Percentiles rank a stretch among this genome's conserved stretches.
Evolutionary conservation across 2,888 invertebrate species (phyloP).

Genomic region (Polyommatus iphigenia): DNA sequence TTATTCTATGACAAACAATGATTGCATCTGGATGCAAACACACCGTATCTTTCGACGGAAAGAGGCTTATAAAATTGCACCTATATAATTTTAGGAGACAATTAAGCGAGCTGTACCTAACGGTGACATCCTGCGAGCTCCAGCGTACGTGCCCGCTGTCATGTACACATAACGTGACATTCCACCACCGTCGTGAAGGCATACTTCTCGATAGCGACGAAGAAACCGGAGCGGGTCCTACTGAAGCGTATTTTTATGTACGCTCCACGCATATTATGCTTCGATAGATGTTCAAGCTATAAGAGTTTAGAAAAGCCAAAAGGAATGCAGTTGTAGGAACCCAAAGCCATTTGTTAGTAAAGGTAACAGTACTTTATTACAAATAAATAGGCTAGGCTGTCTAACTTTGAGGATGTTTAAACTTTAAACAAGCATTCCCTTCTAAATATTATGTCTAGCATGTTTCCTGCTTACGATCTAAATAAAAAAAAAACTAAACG

Average conservation of each 20-base stretch:
- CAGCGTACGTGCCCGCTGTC: neutral
- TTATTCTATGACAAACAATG: neutral
- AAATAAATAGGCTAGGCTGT: too few species aligned
- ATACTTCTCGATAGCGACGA: neutral
- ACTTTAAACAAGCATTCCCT: neutral
- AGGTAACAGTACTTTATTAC: too few species aligned
- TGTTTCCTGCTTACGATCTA: neutral
- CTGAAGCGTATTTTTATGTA: neutral
- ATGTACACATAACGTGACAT: slow-evolving; percentile 22
- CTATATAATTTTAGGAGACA: neutral
- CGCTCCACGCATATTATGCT: neutral
- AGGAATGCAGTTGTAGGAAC: too few species aligned
- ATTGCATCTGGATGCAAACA: neutral
- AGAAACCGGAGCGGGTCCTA: neutral
- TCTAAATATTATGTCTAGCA: neutral
- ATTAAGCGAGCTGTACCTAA: neutral
- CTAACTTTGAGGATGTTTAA: too few species aligned
- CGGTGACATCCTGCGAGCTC: neutral
- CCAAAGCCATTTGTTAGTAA: too few species aligned
- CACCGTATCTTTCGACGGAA: neutral
- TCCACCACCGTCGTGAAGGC: slow-evolving; percentile 1
- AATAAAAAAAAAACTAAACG: neutral
- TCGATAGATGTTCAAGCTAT: too few species aligned
- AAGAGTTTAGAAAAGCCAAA: too few species aligned
- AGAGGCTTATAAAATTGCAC: neutral